Evolutionary conservation across 2,888 invertebrate genomes (phyloP).

Genomic region (Drosophila paramelanica): DNA sequence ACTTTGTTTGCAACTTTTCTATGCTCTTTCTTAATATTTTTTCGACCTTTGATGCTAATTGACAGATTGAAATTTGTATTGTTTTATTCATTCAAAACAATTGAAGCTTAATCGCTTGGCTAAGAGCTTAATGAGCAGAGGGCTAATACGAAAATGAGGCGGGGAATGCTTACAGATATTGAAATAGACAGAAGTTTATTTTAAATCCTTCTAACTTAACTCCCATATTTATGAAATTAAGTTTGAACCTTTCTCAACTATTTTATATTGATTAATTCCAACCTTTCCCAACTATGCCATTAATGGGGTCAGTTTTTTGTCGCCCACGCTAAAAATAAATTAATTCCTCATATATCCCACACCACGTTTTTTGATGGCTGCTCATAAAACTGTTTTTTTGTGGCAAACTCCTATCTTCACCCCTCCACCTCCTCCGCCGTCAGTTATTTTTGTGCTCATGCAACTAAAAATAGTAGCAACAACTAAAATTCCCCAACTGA

Average conservation of each 20-base stretch:
- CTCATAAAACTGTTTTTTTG: conserved; percentile 7
- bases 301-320: not conserved
- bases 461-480: conserved; percentile 41
- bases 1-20: conserved; percentile 22
- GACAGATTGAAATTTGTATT: conserved; percentile 38
- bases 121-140: conserved; percentile 1
- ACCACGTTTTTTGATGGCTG: conserved; percentile 9
- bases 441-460: conserved; percentile 7
- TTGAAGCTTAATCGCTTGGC: conserved; percentile 32
- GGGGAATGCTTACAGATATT: too few relatives aligned
- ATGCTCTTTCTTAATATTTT: not conserved
- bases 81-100: conserved; percentile 3
- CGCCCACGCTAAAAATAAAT: conserved; percentile 6
- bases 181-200: too few relatives aligned
- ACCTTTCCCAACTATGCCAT: not conserved
- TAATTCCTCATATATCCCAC: too few relatives aligned
- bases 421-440: too few relatives aligned
- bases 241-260: not conserved
- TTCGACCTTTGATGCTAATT: conserved; percentile 37
- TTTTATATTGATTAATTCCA: not conserved
- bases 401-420: not conserved
- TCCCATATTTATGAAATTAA: not conserved
- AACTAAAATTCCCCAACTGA: conserved; percentile 14
- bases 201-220: too few relatives aligned
- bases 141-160: not conserved